Percentiles rank a stretch among this genome's conserved stretches.
Evolutionary conservation across 2,797 vertebrate species (phyloP).

Genomic region (Hafferia zeledoni): DNA sequence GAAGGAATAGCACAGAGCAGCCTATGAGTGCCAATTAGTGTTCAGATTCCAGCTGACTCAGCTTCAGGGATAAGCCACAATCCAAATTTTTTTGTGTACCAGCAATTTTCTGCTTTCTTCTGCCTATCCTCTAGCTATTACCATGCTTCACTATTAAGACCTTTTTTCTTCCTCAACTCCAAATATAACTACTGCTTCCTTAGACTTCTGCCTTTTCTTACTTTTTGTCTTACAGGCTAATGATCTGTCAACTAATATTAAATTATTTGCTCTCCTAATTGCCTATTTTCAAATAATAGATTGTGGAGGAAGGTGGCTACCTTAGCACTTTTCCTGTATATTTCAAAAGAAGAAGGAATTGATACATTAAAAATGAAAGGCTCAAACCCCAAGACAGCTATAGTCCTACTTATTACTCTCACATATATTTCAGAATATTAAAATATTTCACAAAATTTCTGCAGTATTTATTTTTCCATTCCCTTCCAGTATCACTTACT

Average conservation of each 20-base stretch:
- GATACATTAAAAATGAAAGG: neutral
- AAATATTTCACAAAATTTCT: neutral
- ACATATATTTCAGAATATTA: neutral
- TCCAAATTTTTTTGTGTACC: neutral
- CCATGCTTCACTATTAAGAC: neutral
- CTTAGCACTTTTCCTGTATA: neutral
- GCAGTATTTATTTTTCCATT: neutral
- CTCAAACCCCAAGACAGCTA: neutral
- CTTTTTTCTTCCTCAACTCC: neutral
- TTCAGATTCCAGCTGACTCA: conserved; percentile 14
- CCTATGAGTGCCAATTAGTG: conserved; percentile 16
- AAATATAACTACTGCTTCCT: conserved; percentile 24
- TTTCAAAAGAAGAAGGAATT: conserved; percentile 6
- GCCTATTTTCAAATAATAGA: conserved; percentile 25
- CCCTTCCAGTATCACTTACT: neutral
- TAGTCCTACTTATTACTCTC: neutral
- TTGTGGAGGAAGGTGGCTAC: neutral
- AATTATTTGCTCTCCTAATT: conserved; percentile 52
- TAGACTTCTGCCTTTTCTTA: neutral
- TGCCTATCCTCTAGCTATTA: neutral
- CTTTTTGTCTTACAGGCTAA: conserved; percentile 32
- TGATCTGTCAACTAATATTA: conserved; percentile 43
- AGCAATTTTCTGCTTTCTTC: conserved; percentile 26
- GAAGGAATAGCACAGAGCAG: neutral
- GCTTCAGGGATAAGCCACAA: neutral